phyloP scores from a whole-genome alignment of 2,888 invertebrate species.

The Zhengitettix transpicula region DNA sequence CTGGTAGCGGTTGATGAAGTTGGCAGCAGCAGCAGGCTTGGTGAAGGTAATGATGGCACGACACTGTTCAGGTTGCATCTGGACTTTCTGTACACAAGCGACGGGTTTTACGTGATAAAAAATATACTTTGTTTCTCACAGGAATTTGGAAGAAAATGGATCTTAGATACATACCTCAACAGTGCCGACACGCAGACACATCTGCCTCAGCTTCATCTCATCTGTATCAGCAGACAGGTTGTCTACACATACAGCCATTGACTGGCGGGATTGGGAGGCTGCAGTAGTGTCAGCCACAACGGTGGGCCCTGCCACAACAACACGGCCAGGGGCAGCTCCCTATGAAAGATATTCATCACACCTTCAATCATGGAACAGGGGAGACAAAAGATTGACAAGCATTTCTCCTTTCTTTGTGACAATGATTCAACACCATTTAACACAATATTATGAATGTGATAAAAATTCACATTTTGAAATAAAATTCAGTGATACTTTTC shows the following conservation, averaged over 20 bases:
- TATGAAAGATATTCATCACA: background rate
- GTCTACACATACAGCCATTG: constrained; percentile 25
- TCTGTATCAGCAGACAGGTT: constrained; percentile 32
- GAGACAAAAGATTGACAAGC: too few relatives aligned
- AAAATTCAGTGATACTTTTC: too few relatives aligned
- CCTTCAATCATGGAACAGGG: too few relatives aligned
- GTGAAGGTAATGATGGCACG: constrained; percentile 29
- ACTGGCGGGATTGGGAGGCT: background rate
- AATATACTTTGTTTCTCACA: background rate
- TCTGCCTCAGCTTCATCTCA: constrained; percentile 28
- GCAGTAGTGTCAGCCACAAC: background rate
- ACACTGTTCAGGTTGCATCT: constrained; percentile 23
- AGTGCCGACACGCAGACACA: constrained; percentile 31
- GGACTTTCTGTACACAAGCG: constrained; percentile 23
- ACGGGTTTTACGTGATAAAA: background rate
- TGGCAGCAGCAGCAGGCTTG: constrained; percentile 34
- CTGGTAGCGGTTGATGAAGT: constrained; percentile 37
- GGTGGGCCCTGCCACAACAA: background rate
- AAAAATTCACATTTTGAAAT: too few relatives aligned
- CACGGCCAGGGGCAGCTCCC: background rate
- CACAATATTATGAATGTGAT: too few relatives aligned
- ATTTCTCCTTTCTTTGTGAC: too few relatives aligned
- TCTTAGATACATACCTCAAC: constrained; percentile 26
- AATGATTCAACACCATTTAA: too few relatives aligned
- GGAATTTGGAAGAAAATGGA: too few relatives aligned